These are phyloP conservation scores for Terrapene triunguis DNA, from an alignment of 2,113 vertebrate genomes.

Conservation along the genomic window DNA sequence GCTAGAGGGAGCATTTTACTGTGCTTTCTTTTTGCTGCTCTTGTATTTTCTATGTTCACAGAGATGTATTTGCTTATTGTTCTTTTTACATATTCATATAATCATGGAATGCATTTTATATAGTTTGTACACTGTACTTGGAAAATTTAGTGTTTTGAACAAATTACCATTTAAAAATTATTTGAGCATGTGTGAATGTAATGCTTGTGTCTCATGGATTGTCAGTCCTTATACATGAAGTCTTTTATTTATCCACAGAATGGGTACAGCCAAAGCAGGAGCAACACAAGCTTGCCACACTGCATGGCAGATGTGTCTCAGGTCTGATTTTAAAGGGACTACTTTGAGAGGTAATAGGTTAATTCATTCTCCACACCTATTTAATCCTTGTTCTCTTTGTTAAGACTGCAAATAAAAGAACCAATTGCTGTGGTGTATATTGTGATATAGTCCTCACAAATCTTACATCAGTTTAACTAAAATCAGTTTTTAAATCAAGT, in stretches of 20 bases:
- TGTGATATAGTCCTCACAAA: not conserved
- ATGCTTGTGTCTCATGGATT: not conserved
- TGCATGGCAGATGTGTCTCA: not conserved
- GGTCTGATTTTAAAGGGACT: not conserved
- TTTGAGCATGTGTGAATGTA: not conserved
- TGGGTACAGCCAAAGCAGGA: not conserved
- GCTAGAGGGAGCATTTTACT: conserved; percentile 27
- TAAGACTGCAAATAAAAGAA: not conserved
- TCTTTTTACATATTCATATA: not conserved
- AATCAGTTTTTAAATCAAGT: not conserved
- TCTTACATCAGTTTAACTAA: not conserved
- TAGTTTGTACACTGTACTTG: not conserved
- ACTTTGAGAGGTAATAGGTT: not conserved
- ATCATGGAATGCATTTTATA: not conserved
- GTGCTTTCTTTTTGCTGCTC: not conserved
- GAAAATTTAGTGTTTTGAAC: not conserved
- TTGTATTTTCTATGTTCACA: not conserved
- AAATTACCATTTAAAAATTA: not conserved
- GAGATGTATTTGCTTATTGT: not conserved
- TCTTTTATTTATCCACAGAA: not conserved
- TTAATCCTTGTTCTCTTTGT: not conserved
- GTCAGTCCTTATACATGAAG: not conserved
- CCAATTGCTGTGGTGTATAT: not conserved
- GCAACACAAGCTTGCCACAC: not conserved
- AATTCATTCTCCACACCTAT: not conserved